Evolutionary conservation across 2,888 invertebrate genomes (phyloP).

Genomic region (Trilocha varians): DNA sequence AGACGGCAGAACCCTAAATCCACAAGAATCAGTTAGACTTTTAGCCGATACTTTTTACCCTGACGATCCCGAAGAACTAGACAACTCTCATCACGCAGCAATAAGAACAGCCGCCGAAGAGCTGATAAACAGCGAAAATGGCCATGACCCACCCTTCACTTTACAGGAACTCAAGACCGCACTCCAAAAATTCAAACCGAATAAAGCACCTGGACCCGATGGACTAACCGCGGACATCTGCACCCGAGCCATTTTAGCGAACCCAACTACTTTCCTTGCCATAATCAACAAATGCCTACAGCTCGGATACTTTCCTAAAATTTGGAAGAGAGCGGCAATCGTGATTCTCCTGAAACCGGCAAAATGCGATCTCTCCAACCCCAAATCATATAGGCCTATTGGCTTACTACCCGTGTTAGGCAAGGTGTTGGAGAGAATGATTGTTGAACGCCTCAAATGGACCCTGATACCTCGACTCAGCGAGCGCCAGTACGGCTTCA

Average conservation of each 20-base stretch:
- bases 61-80: neutral
- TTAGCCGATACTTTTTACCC: conserved; percentile 5
- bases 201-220: conserved; percentile 16
- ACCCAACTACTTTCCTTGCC: neutral
- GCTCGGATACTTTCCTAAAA: conserved; percentile 1
- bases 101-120: neutral
- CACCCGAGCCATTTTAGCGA: neutral
- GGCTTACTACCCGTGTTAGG: too few species aligned
- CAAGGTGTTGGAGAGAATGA: too few species aligned
- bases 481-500: too few species aligned
- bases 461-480: too few species aligned
- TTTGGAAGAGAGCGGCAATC: conserved; percentile 7
- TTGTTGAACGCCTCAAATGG: too few species aligned
- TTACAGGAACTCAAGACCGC: conserved; percentile 4
- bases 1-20: neutral
- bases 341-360: conserved; percentile 5
- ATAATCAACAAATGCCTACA: neutral
- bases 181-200: conserved; percentile 5
- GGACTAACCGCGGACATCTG: conserved; percentile 16
- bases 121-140: neutral
- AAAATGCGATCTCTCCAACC: neutral
- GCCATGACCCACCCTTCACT: conserved; percentile 9
- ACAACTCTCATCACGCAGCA: neutral
- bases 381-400: too few species aligned
- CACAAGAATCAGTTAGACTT: neutral